Conservation (phyloP, 2,888 invertebrate species). For the Xanthia togata region DNA sequence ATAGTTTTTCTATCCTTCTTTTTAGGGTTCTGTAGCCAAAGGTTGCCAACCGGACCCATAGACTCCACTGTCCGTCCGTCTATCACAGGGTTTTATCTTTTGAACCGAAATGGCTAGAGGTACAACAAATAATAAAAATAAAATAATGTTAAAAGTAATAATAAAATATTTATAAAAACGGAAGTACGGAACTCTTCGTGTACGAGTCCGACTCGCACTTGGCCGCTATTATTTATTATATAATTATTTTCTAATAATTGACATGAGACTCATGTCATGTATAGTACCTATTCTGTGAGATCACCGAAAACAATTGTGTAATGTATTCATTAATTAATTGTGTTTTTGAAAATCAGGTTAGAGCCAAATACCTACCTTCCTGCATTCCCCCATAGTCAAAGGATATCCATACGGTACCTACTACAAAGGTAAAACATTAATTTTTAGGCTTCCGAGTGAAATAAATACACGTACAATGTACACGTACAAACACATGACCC, state of each 20-base stretch:
- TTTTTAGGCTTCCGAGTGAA: neutral
- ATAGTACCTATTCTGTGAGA: neutral
- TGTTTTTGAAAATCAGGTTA: neutral
- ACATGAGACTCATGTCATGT: neutral
- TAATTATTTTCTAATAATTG: neutral
- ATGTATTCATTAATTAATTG: neutral
- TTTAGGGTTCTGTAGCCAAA: too few relatives aligned
- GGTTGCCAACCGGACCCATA: too few relatives aligned
- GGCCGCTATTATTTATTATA: too few relatives aligned
- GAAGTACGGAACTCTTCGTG: too few relatives aligned
- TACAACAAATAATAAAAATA: too few relatives aligned
- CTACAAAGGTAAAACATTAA: neutral
- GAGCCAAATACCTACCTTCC: neutral
- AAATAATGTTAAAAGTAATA: too few relatives aligned
- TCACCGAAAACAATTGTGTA: neutral
- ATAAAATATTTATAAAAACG: too few relatives aligned
- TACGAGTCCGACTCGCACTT: too few relatives aligned
- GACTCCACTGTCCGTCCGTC: too few relatives aligned
- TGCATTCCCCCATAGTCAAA: neutral
- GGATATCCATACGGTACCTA: neutral
- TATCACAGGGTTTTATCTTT: too few relatives aligned
- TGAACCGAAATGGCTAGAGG: too few relatives aligned
- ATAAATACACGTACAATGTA: conserved; percentile 22
- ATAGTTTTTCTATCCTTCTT: neutral
- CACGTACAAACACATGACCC: conserved; percentile 8